Conservation (phyloP, 2,888 invertebrate genomes). For the Acleris literana region DNA sequence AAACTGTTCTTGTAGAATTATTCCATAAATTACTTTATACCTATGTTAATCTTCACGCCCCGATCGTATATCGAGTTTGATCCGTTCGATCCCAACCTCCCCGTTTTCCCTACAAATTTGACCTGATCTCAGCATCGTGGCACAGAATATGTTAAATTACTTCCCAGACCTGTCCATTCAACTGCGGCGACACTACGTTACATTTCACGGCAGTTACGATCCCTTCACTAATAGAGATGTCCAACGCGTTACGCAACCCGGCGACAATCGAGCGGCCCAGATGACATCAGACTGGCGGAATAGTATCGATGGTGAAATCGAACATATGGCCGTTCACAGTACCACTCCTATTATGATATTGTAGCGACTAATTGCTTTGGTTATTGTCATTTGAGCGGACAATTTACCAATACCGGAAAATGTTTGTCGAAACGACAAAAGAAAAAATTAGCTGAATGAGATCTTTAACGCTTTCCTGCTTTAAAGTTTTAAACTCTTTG, state of each 20-base stretch:
- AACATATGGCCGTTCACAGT: conserved; percentile 31
- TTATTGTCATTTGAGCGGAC: conserved; percentile 13
- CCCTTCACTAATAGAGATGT: conserved; percentile 33
- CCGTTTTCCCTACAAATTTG: too few species aligned
- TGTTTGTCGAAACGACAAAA: conserved; percentile 6
- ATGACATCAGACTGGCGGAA: conserved; percentile 60
- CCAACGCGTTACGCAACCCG: conserved; percentile 41
- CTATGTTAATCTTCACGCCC: too few species aligned
- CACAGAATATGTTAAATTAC: conserved; percentile 9
- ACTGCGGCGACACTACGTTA: conserved; percentile 12
- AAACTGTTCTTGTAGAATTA: background rate
- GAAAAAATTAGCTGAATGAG: background rate
- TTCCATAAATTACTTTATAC: background rate
- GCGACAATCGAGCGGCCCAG: conserved; percentile 64
- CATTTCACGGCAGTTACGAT: conserved; percentile 19
- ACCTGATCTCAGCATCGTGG: too few species aligned
- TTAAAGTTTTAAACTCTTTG: background rate
- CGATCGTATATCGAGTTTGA: too few species aligned
- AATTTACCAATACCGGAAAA: conserved; percentile 4
- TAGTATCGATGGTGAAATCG: conserved; percentile 45
- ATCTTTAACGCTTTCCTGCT: background rate
- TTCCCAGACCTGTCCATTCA: conserved; percentile 1
- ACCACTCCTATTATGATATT: conserved; percentile 27
- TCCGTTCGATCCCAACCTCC: too few species aligned
- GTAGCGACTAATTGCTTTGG: conserved; percentile 20